Conservation (phyloP, 2,888 invertebrate species). For the Ecliptopera silaceata region DNA sequence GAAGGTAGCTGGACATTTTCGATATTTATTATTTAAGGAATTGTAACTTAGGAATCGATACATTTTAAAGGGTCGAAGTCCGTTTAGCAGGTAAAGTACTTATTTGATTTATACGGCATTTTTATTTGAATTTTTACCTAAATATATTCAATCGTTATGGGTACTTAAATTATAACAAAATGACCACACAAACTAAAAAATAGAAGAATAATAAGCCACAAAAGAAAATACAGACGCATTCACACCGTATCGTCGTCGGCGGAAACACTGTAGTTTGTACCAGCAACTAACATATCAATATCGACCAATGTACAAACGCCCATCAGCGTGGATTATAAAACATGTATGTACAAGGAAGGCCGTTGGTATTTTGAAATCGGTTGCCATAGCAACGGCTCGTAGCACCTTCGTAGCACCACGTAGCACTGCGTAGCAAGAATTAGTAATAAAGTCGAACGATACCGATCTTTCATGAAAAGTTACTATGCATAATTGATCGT, state of each 20-base stretch:
- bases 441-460: slow-evolving; percentile 1
- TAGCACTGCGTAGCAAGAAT: slow-evolving; percentile 10
- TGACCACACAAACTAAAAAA: not conserved
- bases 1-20: not conserved
- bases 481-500: not conserved
- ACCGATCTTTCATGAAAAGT: not conserved
- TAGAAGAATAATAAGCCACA: too few relatives aligned
- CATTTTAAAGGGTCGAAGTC: too few relatives aligned
- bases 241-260: too few relatives aligned
- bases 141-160: not conserved
- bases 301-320: not conserved
- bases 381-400: slow-evolving; percentile 21
- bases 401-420: slow-evolving; percentile 13
- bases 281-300: not conserved
- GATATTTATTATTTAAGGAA: not conserved
- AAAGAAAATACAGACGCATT: too few relatives aligned
- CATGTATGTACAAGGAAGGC: slow-evolving; percentile 13
- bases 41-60: too few relatives aligned
- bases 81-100: too few relatives aligned
- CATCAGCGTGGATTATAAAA: slow-evolving; percentile 11
- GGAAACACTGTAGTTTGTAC: too few relatives aligned
- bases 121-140: not conserved
- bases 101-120: too few relatives aligned
- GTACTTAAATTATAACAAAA: not conserved
- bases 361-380: slow-evolving; percentile 22